These are phyloP conservation scores for Melanotaenia parkinsoni DNA, from an alignment of 2,797 vertebrate genomes.

Conservation along the genomic window DNA sequence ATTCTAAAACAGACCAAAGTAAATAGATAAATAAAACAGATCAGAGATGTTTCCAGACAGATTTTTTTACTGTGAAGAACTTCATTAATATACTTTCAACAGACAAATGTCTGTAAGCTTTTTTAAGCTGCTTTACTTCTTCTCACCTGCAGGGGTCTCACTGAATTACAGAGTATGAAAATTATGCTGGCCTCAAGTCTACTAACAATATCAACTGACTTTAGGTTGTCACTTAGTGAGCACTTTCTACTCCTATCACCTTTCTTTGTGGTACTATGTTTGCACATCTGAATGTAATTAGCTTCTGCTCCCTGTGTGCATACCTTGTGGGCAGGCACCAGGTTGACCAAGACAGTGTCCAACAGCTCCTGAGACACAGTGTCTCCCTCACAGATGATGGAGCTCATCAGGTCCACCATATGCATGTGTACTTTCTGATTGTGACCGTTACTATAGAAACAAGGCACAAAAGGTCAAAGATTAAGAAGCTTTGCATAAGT, in stretches of 20 bases:
- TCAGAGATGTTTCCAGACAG: conserved; percentile 1
- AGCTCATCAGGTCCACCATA: conserved; percentile 99
- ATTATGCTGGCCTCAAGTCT: conserved; percentile 9
- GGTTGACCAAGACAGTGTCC: conserved; percentile 96
- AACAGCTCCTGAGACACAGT: conserved; percentile 97
- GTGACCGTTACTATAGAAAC: conserved; percentile 91
- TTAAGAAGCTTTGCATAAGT: neutral
- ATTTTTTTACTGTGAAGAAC: conserved; percentile 9
- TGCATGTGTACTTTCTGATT: conserved; percentile 99
- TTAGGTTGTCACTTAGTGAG: conserved; percentile 6
- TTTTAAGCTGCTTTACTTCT: conserved; percentile 47
- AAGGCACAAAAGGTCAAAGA: conserved; percentile 21
- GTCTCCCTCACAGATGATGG: conserved; percentile 98
- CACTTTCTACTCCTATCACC: neutral
- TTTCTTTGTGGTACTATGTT: neutral
- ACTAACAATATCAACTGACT: conserved; percentile 23
- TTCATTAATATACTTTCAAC: neutral
- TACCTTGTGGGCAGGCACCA: conserved; percentile 98
- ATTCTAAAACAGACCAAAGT: conserved; percentile 82
- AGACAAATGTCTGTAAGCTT: conserved; percentile 2
- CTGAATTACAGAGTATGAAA: conserved; percentile 66
- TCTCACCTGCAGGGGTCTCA: conserved; percentile 78
- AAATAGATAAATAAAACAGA: conserved; percentile 3
- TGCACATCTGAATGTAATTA: neutral
- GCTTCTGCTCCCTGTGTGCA: neutral